Evolutionary conservation across 2,113 vertebrate genomes (phyloP), one percentile per base, ranked within the genome.

Genomic region (Thomomys bottae): DNA sequence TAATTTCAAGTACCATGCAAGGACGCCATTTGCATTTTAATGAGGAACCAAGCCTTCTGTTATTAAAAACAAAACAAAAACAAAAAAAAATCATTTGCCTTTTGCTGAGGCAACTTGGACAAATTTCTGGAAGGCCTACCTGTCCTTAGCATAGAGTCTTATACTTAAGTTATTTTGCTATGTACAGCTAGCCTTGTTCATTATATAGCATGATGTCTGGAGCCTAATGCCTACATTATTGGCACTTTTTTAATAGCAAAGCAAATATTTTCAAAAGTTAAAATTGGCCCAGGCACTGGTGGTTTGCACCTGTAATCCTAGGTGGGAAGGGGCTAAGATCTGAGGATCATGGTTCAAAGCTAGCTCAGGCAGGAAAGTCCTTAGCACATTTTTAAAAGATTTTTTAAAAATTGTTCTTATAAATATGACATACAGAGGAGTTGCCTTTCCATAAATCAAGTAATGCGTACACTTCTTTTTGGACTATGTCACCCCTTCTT

Each of bases 261-360:
- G 28, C 32, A 94, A 88, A 81, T 61, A 14, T 20, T 75, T 80
- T 89, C 34, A 81, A 45, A 93, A 91, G 12, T 75, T 92, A 11
- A 84, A 36, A 17, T 79, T 88, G 59, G 3, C 14, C 14, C 15
- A 17, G 49, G 49, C 15, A 15, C 49, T 54, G 14, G 12, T 54
- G 49, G 49, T 54, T 54, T 15, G 18, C 49, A 54, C 49, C 49
- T 54, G 15, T 54, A 54, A 54, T 54, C 18, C 49, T 54, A 54
- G 15, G 14, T 54, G 5, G 4, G 14, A 54, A 15, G 17, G 49
- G 49, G 49, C 49, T 54, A 54, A 54, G 45, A 49, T 49, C 45
- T 49, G 45, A 49, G 45, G 45, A 49, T 49, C 45, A 2, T 49
- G 45, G 45, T 49, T 49, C 45, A 49, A 49, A 49, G 45, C 45